Base-by-base conservation (phyloP, 2,797 vertebrate genomes). In the Etheostoma perlongum region DNA sequence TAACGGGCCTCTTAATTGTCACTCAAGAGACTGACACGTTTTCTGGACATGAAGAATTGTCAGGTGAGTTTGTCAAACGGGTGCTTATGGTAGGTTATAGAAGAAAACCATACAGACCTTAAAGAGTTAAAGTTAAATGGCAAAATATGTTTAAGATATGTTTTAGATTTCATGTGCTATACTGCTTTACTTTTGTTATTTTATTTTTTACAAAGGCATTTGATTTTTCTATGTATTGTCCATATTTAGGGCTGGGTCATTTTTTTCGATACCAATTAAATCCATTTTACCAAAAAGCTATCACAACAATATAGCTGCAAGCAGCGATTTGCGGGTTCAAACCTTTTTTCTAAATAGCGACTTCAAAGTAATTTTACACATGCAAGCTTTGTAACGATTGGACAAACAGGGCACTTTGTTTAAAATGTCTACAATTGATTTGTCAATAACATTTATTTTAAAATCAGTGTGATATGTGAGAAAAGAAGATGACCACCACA, bases 101-200 rank as follows among this genome's bases (percentile, higher is more conserved):
- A 59, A 58, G 16, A 49, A 63, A 75, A 47, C 14, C 25, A 58
- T 18, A 16, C 88, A 85, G 91, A 88, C 88, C 88, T 93, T 86
- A 87, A 88, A 87, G 75, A 84, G 79, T 79, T 4, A 85, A 90
- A 91, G 88, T 82, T 93, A 89, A 85, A 89, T 86, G 86, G 81
- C 88, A 92, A 61, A 54, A 85, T 89, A 88, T 94, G 93, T 93
- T 25, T 30, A 30, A 30, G 30, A 30, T 30, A 30, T 30, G 30
- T 93, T 88, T 95, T 88, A 92, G 92, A 86, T 93, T 91, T 88
- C 90, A 93, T 89, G 91, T 84, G 93, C 91, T 49, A 25, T 27
- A 40, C 5, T 11, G 40, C 13, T 53, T 30, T 30, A 30, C 30
- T 30, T 48, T 63, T 57, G 10, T 40, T 4, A 40, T 11, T 40